Evolutionary conservation across 2,113 vertebrate species (phyloP).

Genomic region (Corapipo altera): DNA sequence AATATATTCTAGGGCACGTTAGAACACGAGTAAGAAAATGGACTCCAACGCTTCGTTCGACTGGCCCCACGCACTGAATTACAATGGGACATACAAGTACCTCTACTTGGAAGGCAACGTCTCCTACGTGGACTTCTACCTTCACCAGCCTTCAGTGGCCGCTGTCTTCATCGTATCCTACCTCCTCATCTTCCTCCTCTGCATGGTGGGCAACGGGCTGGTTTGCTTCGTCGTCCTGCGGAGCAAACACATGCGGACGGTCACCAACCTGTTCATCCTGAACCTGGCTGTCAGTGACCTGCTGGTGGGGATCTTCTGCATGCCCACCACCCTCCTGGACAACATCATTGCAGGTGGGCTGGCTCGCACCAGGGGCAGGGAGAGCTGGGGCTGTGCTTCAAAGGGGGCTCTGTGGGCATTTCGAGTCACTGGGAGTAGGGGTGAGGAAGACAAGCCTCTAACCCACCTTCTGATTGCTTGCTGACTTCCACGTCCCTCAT

Average conservation of each 20-base stretch:
- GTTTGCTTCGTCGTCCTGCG: slow-evolving; percentile 87
- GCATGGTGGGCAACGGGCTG: slow-evolving; percentile 88
- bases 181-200: slow-evolving; percentile 91
- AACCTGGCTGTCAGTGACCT: slow-evolving; percentile 92
- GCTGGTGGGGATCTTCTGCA: slow-evolving; percentile 95
- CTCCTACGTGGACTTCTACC: slow-evolving; percentile 90
- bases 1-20: slow-evolving; percentile 29
- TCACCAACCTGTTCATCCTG: slow-evolving; percentile 93
- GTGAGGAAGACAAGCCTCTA: not conserved
- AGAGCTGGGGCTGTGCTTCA: accelerated
- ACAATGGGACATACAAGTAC: slow-evolving; percentile 5
- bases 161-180: slow-evolving; percentile 89
- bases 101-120: slow-evolving; percentile 70
- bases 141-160: slow-evolving; percentile 82
- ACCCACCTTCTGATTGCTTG: not conserved
- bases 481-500: not conserved
- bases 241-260: slow-evolving; percentile 87
- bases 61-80: not conserved
- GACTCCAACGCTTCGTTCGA: slow-evolving; percentile 68
- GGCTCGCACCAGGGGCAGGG: accelerated
- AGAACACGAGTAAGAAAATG: slow-evolving; percentile 67
- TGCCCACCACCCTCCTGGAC: slow-evolving; percentile 94
- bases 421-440: not conserved
- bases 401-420: accelerated
- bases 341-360: slow-evolving; percentile 91